phyloP scores from a whole-genome alignment of 2,888 invertebrate genomes.

The Aleiodes leptofemur region DNA sequence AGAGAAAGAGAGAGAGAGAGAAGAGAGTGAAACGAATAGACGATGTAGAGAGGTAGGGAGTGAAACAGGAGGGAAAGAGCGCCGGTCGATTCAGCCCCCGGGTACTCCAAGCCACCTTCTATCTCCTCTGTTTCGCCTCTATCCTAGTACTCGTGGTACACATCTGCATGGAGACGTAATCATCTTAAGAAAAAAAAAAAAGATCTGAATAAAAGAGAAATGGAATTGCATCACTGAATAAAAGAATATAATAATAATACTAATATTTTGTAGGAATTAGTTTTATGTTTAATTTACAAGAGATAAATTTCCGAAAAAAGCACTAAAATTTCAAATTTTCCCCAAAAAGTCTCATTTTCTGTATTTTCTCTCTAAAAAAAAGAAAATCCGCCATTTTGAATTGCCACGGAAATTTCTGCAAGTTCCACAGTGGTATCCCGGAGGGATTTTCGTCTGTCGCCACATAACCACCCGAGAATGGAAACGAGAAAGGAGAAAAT shows the following conservation, averaged over 20 bases:
- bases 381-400: slow-evolving; percentile 16
- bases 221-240: neutral
- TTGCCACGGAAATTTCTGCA: slow-evolving; percentile 2
- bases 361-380: too few relatives aligned
- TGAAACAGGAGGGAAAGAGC: slow-evolving; percentile 55
- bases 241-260: neutral
- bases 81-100: slow-evolving; percentile 74
- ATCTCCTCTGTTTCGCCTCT: slow-evolving; percentile 72
- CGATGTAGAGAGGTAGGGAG: slow-evolving; percentile 50
- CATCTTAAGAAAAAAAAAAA: neutral
- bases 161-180: slow-evolving; percentile 16
- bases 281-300: too few relatives aligned
- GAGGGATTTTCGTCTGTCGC: neutral
- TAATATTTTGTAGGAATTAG: too few relatives aligned
- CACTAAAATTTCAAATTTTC: too few relatives aligned
- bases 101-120: slow-evolving; percentile 74
- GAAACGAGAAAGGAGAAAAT: neutral
- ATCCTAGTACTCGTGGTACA: slow-evolving; percentile 46
- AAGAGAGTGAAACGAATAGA: slow-evolving; percentile 47
- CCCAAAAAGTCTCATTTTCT: too few relatives aligned
- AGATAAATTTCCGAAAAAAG: too few relatives aligned
- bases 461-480: slow-evolving; percentile 1
- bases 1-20: slow-evolving; percentile 46
- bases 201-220: neutral
- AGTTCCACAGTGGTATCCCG: slow-evolving; percentile 16